These are phyloP conservation scores for Aurelia aurita DNA, from an alignment of 30 jellyfish, hydroid and myxozoan genomes.

Conservation along the genomic window DNA sequence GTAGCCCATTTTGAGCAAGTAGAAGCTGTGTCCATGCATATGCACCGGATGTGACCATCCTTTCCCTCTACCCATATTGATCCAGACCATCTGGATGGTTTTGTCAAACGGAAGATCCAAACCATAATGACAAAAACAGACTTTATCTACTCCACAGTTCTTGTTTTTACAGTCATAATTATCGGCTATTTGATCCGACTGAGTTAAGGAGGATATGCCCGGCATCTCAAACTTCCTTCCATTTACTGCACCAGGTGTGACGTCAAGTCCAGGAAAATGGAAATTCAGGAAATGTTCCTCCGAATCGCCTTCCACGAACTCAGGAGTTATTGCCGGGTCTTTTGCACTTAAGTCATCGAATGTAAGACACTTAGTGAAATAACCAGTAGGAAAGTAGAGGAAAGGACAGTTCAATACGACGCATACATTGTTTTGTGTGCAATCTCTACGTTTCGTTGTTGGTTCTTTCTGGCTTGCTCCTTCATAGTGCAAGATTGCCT, in stretches of 20 bases:
- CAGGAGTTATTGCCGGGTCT: slow-evolving; percentile 75
- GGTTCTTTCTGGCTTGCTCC: slow-evolving; percentile 79
- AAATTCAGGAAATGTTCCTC: slow-evolving; percentile 83
- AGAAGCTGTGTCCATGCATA: slow-evolving; percentile 91
- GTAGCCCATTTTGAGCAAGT: slow-evolving; percentile 85
- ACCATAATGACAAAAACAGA: slow-evolving; percentile 83
- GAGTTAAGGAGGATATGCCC: slow-evolving; percentile 88
- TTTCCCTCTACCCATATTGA: slow-evolving; percentile 86
- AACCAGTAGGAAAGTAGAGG: slow-evolving; percentile 72
- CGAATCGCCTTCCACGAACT: slow-evolving; percentile 59
- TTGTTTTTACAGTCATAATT: slow-evolving; percentile 81
- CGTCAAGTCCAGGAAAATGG: slow-evolving; percentile 86
- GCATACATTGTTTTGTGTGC: slow-evolving; percentile 69
- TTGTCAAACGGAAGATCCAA: slow-evolving; percentile 77
- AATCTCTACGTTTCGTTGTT: slow-evolving; percentile 50
- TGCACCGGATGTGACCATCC: slow-evolving; percentile 97
- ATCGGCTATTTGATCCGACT: slow-evolving; percentile 77
- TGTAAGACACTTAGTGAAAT: slow-evolving; percentile 52
- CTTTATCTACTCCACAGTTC: slow-evolving; percentile 91
- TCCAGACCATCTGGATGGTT: slow-evolving; percentile 90
- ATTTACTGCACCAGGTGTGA: slow-evolving; percentile 95
- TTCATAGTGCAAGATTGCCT: slow-evolving; percentile 86
- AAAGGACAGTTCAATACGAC: slow-evolving; percentile 90
- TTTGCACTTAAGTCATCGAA: slow-evolving; percentile 76
- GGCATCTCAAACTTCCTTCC: slow-evolving; percentile 91